phyloP scores from a whole-genome alignment of 2,888 invertebrate genomes.

The Pachymerium ferrugineum region DNA sequence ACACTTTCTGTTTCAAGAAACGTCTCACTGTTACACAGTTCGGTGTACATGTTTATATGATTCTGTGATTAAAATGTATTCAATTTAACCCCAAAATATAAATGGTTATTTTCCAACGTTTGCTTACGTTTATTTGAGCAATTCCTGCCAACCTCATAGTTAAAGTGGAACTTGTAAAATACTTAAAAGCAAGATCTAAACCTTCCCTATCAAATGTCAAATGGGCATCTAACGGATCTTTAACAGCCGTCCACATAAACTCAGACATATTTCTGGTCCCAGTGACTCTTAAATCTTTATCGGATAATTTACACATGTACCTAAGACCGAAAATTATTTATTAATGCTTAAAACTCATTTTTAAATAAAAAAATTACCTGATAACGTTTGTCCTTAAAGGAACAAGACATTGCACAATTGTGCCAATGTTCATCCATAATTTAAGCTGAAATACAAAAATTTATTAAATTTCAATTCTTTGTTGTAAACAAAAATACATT shows the following conservation, averaged over 20 bases:
- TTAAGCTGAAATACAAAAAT: conserved; percentile 56
- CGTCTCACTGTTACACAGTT: conserved; percentile 81
- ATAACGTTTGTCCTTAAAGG: conserved; percentile 80
- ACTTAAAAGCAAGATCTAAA: conserved; percentile 87
- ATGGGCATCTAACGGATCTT: conserved; percentile 81
- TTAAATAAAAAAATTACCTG: conserved; percentile 40
- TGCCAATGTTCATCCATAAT: conserved; percentile 86
- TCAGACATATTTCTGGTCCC: conserved; percentile 91
- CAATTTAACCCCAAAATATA: neutral
- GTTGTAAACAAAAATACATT: neutral
- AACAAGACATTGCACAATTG: conserved; percentile 80
- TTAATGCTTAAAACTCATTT: neutral
- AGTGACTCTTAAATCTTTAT: conserved; percentile 80
- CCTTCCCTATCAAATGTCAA: conserved; percentile 84
- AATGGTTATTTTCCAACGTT: neutral
- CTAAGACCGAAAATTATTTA: conserved; percentile 45
- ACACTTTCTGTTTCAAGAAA: conserved; percentile 78
- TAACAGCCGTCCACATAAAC: conserved; percentile 92
- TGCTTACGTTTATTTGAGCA: conserved; percentile 71
- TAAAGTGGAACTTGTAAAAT: conserved; percentile 87
- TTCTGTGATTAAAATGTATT: conserved; percentile 42
- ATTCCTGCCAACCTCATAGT: conserved; percentile 91
- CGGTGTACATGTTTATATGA: conserved; percentile 85
- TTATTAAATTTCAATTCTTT: neutral
- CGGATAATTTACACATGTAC: conserved; percentile 89